phyloP scores from a whole-genome alignment of 2,888 invertebrate genomes.

The Calephelis perditalis region DNA sequence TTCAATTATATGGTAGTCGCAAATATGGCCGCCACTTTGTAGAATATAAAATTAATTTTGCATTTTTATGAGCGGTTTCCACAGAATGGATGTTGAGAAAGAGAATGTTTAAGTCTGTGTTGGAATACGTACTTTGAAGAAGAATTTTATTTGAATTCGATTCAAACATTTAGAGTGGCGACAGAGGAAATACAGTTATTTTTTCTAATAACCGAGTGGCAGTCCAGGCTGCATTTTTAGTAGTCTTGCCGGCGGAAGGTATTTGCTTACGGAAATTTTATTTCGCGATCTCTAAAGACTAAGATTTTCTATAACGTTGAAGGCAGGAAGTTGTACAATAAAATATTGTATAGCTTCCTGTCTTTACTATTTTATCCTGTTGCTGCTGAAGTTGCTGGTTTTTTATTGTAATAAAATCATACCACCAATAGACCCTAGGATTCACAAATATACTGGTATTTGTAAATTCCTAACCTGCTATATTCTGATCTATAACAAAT shows the following conservation, averaged over 20 bases:
- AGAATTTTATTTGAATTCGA: conserved; percentile 28
- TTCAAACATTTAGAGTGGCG: conserved; percentile 18
- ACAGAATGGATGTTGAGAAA: conserved; percentile 33
- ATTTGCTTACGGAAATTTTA: conserved; percentile 8
- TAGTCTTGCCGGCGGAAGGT: conserved; percentile 9
- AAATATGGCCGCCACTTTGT: conserved; percentile 41
- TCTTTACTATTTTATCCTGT: no score
- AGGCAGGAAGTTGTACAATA: conserved; percentile 1
- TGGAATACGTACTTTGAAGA: conserved; percentile 15
- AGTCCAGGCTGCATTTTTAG: conserved; percentile 6
- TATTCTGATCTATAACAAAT: no score
- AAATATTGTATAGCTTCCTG: no score
- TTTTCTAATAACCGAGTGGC: conserved; percentile 8
- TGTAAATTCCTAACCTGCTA: no score
- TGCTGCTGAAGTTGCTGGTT: no score
- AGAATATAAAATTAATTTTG: conserved; percentile 50
- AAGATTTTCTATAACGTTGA: not conserved
- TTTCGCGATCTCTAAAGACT: conserved; percentile 7
- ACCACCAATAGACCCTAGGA: no score
- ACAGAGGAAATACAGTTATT: conserved; percentile 11
- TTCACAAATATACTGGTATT: no score
- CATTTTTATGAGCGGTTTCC: conserved; percentile 43
- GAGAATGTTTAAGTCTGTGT: conserved; percentile 27
- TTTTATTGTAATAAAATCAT: no score
- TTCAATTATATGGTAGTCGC: conserved; percentile 48